A percentile compares a stretch with the other conserved stretches of the same genome.
Evolutionary conservation across 2,797 vertebrate species (phyloP).

Genomic region (Lepilemur septentrionalis): DNA sequence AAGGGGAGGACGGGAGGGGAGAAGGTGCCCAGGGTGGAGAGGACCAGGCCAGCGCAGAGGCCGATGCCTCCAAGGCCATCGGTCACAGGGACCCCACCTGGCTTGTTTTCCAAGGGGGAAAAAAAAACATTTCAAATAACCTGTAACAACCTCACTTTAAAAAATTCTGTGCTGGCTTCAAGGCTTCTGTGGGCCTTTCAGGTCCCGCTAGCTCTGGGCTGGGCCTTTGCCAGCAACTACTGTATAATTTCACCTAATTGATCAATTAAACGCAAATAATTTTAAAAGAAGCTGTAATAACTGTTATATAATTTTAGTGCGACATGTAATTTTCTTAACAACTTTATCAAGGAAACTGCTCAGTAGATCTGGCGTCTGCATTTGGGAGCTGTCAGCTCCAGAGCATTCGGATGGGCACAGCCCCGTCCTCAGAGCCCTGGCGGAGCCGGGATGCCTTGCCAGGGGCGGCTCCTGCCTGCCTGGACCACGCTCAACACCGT

Average conservation of each 20-base stretch:
- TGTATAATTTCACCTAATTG: constrained; percentile 82
- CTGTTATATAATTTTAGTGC: constrained; percentile 74
- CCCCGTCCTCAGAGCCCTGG: rapidly evolving
- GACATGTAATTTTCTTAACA: constrained; percentile 78
- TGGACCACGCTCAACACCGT: background rate
- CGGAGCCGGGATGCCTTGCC: rapidly evolving
- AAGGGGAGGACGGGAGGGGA: background rate
- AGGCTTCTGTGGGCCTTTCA: constrained; percentile 48
- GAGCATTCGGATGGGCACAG: rapidly evolving
- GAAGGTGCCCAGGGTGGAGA: background rate
- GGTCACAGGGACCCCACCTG: background rate
- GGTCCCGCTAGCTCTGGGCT: constrained; percentile 50
- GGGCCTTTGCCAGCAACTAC: constrained; percentile 61
- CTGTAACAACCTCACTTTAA: constrained; percentile 55
- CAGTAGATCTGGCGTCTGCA: constrained; percentile 43
- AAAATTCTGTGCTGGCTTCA: constrained; percentile 1
- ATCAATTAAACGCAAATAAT: constrained; percentile 84
- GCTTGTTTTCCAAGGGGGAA: rapidly evolving
- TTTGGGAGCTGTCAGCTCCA: background rate
- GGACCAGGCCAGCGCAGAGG: background rate
- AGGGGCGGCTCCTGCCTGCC: background rate
- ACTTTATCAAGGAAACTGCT: constrained; percentile 70
- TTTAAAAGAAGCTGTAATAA: constrained; percentile 79
- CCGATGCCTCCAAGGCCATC: background rate
- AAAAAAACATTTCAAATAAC: constrained; percentile 54